Percentiles rank a stretch among this genome's conserved stretches.
These are phyloP conservation scores for Cyphomyrus discorhynchus DNA, from an alignment of 2,113 vertebrate genomes.

Conservation along the genomic window DNA sequence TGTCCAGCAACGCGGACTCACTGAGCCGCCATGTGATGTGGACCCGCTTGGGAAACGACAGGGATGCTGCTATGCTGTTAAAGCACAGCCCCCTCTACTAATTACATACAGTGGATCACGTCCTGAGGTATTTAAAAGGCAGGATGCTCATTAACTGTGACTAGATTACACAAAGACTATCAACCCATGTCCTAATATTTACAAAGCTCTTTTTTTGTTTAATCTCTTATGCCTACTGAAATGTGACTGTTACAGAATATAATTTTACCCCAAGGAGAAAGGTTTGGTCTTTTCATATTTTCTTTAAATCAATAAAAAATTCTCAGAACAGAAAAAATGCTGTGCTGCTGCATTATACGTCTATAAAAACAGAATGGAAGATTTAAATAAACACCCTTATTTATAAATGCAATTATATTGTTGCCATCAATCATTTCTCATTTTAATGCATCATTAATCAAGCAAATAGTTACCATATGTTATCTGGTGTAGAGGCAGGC, in stretches of 20 bases:
- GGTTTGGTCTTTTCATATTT: neutral
- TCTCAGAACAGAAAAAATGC: neutral
- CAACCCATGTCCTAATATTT: neutral
- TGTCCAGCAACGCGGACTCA: neutral
- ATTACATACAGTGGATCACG: neutral
- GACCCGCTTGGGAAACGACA: neutral
- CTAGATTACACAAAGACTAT: neutral
- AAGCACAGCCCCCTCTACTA: neutral
- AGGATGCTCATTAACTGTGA: conserved; percentile 43
- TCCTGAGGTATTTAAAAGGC: conserved; percentile 20
- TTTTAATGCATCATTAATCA: conserved; percentile 58
- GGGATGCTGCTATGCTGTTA: neutral
- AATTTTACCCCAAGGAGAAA: conserved; percentile 14
- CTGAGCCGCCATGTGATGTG: neutral
- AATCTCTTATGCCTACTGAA: conserved; percentile 23
- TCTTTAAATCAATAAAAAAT: neutral
- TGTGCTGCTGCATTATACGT: conserved; percentile 18
- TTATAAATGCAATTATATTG: conserved; percentile 50
- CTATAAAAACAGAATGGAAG: conserved; percentile 32
- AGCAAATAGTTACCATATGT: conserved; percentile 53
- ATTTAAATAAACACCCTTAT: conserved; percentile 44
- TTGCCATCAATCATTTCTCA: conserved; percentile 47
- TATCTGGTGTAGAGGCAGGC: conserved; percentile 41
- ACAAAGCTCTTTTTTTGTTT: neutral
- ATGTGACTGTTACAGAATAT: conserved; percentile 30